Percentiles rank a stretch among this genome's conserved stretches.
Conservation (phyloP, 2,797 vertebrate genomes). For the Anas bernieri region DNA sequence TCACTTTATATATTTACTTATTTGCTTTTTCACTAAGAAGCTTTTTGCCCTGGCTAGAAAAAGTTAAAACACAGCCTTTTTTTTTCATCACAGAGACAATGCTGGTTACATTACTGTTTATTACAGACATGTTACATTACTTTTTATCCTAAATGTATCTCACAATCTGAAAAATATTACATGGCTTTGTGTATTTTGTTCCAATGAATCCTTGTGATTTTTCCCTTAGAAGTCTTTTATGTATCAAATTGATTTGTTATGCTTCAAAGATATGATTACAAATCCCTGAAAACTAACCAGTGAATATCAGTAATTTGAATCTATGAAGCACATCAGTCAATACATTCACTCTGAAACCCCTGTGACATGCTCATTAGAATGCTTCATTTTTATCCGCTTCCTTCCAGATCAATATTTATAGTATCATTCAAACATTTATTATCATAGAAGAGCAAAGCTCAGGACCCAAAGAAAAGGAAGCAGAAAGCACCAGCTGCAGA, state of each 20-base stretch:
- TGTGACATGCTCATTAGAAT: constrained; percentile 53
- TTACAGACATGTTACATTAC: not conserved
- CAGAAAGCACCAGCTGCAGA: not conserved
- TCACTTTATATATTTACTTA: not conserved
- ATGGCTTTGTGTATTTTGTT: not conserved
- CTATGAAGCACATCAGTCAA: constrained; percentile 78
- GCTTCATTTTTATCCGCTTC: constrained; percentile 69
- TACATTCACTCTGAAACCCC: constrained; percentile 67
- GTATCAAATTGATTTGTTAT: constrained; percentile 29
- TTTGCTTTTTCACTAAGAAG: not conserved
- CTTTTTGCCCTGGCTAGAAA: not conserved
- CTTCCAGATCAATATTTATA: constrained; percentile 74
- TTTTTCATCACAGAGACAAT: not conserved
- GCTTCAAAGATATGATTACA: constrained; percentile 67
- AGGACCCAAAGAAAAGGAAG: not conserved
- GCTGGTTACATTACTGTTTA: not conserved
- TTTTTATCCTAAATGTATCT: not conserved
- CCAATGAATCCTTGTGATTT: not conserved
- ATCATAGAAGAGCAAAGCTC: not conserved
- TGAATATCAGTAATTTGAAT: constrained; percentile 76
- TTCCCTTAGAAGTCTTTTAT: not conserved
- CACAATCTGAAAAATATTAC: not conserved
- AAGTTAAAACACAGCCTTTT: not conserved
- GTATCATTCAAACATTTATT: constrained; percentile 70
- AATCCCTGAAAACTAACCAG: constrained; percentile 65